Conservation (phyloP, 2,888 invertebrate species). For the Caenorhabditis sp. region DNA sequence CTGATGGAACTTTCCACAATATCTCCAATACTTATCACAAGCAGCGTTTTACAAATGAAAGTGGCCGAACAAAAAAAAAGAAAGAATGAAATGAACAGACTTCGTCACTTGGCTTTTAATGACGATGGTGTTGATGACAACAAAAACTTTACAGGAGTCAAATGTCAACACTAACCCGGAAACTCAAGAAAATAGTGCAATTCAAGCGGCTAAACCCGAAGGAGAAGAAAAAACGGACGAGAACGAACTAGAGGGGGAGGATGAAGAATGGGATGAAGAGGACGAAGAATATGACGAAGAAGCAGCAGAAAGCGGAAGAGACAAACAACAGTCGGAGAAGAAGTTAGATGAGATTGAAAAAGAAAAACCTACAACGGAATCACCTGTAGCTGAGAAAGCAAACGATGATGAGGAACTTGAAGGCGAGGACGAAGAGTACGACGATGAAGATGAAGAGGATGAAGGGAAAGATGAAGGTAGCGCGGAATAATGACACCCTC, state of each 20-base stretch:
- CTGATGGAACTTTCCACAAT: background rate
- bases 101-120: background rate
- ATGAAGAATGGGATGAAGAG: constrained; percentile 32
- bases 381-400: no score
- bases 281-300: constrained; percentile 17
- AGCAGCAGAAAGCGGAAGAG: no score
- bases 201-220: constrained; percentile 10
- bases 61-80: no score
- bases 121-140: no score
- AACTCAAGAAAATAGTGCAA: constrained; percentile 5
- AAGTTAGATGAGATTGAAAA: constrained; percentile 24
- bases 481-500: background rate
- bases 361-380: constrained; percentile 13
- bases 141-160: constrained; percentile 45
- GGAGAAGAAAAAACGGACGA: background rate
- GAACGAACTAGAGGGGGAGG: constrained; percentile 28
- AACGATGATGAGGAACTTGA: constrained; percentile 28
- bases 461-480: constrained; percentile 30
- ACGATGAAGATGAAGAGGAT: constrained; percentile 27
- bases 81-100: background rate
- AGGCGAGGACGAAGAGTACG: constrained; percentile 36
- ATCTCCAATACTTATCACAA: no score
- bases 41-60: no score
- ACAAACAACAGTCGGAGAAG: constrained; percentile 14
- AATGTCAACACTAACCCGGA: constrained; percentile 37